These are phyloP conservation scores for Alces alces DNA, from an alignment of 2,113 vertebrate species.

Conservation along the genomic window DNA sequence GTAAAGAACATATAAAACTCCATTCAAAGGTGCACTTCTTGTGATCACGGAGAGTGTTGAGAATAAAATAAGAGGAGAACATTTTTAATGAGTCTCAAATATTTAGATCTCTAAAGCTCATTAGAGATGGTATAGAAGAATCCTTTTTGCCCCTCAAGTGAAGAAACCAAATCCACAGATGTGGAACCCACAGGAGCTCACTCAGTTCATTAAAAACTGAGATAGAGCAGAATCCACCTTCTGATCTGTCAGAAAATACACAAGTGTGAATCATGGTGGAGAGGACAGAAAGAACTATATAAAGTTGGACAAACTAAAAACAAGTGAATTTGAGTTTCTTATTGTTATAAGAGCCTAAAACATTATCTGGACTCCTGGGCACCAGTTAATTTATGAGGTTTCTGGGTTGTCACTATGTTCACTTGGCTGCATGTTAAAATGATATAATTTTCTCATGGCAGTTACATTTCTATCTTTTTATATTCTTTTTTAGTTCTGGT, in stretches of 20 bases:
- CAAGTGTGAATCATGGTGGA: neutral
- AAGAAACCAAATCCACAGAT: neutral
- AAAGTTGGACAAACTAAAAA: neutral
- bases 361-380: neutral
- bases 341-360: neutral
- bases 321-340: neutral
- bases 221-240: neutral
- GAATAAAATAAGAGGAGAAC: neutral
- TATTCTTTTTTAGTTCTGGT: neutral
- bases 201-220: neutral
- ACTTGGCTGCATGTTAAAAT: neutral
- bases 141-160: neutral
- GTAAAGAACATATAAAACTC: slow-evolving; percentile 11
- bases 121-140: neutral
- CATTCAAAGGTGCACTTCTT: neutral
- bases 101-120: neutral
- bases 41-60: neutral
- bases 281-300: neutral
- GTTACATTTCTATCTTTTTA: neutral
- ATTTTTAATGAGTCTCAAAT: neutral
- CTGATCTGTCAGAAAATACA: neutral
- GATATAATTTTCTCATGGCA: neutral
- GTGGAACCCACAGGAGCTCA: neutral
- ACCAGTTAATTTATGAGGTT: neutral
- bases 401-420: neutral